Conservation (phyloP, 1,140 invertebrate genomes). For the Neodiprion pinetum region DNA sequence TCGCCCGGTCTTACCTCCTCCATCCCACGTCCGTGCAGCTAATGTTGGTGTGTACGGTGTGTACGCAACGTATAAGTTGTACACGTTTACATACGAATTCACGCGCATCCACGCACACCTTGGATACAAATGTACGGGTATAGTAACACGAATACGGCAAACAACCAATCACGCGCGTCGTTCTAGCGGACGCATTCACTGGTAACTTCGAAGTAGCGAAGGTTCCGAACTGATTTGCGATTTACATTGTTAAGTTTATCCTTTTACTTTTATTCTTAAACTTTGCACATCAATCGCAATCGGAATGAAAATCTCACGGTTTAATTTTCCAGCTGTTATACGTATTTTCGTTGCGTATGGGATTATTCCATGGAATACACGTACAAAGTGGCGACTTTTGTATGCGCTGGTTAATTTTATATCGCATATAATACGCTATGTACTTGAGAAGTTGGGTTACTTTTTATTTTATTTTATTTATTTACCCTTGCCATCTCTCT, state of each 20-base stretch:
- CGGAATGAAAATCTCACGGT: too few relatives aligned
- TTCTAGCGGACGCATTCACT: constrained; percentile 5
- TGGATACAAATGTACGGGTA: neutral
- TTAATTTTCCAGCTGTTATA: too few relatives aligned
- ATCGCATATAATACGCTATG: neutral
- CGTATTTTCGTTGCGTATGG: too few relatives aligned
- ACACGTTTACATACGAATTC: too few relatives aligned
- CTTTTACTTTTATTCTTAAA: too few relatives aligned
- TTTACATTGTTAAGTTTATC: too few relatives aligned
- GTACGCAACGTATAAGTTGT: too few relatives aligned
- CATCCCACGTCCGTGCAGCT: constrained; percentile 22
- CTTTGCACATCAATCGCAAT: too few relatives aligned
- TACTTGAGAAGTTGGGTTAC: neutral
- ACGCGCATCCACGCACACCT: neutral
- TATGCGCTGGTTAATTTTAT: neutral
- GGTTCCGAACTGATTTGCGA: neutral
- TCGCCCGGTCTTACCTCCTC: constrained; percentile 18
- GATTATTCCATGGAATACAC: too few relatives aligned
- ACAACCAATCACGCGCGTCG: neutral
- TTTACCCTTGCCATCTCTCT: constrained; percentile 12
- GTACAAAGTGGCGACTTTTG: neutral
- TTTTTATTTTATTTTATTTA: neutral
- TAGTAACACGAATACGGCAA: neutral
- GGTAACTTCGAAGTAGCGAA: neutral
- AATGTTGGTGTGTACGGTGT: too few relatives aligned